These are phyloP conservation scores for Vombatus ursinus DNA, from an alignment of 2,113 vertebrate genomes.

Conservation along the genomic window DNA sequence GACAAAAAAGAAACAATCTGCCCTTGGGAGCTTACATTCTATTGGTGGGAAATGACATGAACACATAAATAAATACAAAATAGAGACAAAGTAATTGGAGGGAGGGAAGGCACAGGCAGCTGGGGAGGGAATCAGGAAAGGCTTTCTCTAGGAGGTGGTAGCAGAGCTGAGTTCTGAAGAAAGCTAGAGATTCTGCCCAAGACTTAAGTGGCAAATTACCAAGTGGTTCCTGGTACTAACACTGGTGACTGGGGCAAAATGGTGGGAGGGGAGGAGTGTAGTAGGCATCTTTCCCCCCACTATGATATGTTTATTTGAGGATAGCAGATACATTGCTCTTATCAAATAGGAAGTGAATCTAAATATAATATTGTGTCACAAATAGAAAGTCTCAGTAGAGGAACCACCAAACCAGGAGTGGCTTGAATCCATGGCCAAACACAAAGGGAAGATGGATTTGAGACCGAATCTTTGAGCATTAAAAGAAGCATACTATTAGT, in stretches of 20 bases:
- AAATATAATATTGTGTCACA: background rate
- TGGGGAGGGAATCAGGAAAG: background rate
- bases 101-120: background rate
- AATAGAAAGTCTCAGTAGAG: background rate
- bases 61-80: background rate
- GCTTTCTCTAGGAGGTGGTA: background rate
- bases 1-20: background rate
- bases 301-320: conserved; percentile 36
- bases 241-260: background rate
- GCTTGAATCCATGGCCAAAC: background rate
- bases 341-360: conserved; percentile 36
- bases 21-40: background rate
- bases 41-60: background rate
- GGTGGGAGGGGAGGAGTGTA: background rate
- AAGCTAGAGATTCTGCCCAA: background rate
- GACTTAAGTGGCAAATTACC: background rate
- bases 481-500: background rate
- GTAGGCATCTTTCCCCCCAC: background rate
- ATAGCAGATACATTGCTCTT: background rate
- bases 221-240: background rate
- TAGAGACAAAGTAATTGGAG: background rate
- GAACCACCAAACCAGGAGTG: background rate
- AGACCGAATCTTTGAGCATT: background rate
- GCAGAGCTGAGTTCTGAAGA: background rate
- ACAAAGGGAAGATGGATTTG: background rate